Evolutionary conservation across 2,888 invertebrate species (phyloP), one percentile per base, ranked within the genome.

Genomic region (Eubasilissa splendida): DNA sequence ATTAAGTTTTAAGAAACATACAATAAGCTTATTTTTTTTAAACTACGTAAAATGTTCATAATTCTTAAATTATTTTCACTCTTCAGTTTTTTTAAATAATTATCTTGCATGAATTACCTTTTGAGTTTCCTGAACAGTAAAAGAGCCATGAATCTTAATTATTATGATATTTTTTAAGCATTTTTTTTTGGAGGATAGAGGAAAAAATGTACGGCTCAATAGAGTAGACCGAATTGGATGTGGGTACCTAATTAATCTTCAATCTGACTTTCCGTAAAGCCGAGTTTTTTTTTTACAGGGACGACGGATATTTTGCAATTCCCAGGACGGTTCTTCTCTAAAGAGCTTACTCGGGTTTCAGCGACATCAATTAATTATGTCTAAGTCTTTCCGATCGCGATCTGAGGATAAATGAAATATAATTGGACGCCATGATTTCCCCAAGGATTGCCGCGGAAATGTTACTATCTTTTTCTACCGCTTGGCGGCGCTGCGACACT

Each of bases 361-460:
- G 50, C 77, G 76, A 76, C 80, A 81, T 80, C 84, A 84, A 84
- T 83, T 84, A 84, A 84, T 84, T 84, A 84, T 52, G 71, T 83
- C 78, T 76, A 81, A 81, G 65, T 79, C 80, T 80, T 77, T 82
- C 80, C 78, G 73, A 63, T 52, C 63, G 66, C 63, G 79, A 77
- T 77, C 77, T 42, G 50, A 33, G 83, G 82, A 83, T 82, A 83
- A 82, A 82, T 82, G 83, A 80, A 80, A 83, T 81, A 84, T 84
- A 84, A 84, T 84, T 84, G 84, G 83, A 82, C 81, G 76, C 81
- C 77, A 80, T 83, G 84, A 84, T 84, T 84, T 84, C 84, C 84
- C 81, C 31, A 52, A 50, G 77, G 82, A 65, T 8, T 42, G 22
- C 58, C 42, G 9, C 8, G 65, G 31, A 12, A 70, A 22, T 58